Base-by-base conservation (phyloP, 2,113 vertebrate genomes). In the Antechinus flavipes region DNA sequence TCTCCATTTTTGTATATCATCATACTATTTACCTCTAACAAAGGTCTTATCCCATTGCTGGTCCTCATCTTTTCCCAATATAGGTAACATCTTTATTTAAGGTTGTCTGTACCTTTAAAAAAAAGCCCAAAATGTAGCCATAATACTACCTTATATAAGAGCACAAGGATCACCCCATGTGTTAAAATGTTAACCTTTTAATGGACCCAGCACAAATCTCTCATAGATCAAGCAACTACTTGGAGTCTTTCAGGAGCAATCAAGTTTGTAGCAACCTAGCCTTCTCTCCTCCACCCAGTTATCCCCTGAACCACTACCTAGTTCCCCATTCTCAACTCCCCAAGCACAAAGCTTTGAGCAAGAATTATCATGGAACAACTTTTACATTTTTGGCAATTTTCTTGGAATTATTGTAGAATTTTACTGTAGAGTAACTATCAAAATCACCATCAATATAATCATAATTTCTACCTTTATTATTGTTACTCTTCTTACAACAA, bases 71-170 rank as follows among this genome's bases (percentile, higher is more conserved):
- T 68, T 68, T 35, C 61, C 61, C 61, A 76, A 76, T 76, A 76
- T 35, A 76, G 5, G 35, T 76, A 76, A 35, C 16, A 4, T 92
- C 93, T 92, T 92, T n/a, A 84, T 49, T 35, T 26, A 52, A 50
- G 89, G 55, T 50, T 90, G 42, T 92, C 19, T 91, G 93, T 25
- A 68, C 56, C 94, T 56, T 49, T n/a, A n/a, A n/a, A n/a, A n/a
- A 68, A 30, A 95, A 95, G 89, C 90, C 23, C 56, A 58, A 56
- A 49, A 94, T 54, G 68, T 55, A 53, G 90, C 76, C 24, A 93
- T 30, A 49, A 95, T 49, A 30, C 61, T 35, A 96, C 92, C 96
- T 97, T 96, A 91, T 93, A 92, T 54, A 93, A 91, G 91, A 93
- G 96, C 90, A 89, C 16, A 3, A 54, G 89, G 58, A 27, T 50